Conservation (phyloP, 2,113 vertebrate species). For the Hipposideros armiger region DNA sequence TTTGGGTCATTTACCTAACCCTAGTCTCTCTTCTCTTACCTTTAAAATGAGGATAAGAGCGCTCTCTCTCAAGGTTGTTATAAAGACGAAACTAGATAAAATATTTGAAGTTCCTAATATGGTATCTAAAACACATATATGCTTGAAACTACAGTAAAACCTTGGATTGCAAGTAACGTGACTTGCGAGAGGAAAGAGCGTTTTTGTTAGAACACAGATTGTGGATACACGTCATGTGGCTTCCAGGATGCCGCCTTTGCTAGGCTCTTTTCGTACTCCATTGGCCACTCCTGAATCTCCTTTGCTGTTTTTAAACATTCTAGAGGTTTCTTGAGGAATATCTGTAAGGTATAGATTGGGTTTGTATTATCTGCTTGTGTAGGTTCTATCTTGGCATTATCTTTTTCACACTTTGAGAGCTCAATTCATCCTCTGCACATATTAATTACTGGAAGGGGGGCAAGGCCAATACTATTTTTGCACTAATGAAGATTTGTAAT, state of each 20-base stretch:
- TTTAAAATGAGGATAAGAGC: background rate
- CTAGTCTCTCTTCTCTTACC: background rate
- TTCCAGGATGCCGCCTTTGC: background rate
- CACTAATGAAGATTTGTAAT: slow-evolving; percentile 24
- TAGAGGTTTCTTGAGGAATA: background rate
- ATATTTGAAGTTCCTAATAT: background rate
- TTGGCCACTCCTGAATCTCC: background rate
- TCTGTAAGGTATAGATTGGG: background rate
- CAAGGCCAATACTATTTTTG: background rate
- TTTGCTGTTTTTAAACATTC: background rate
- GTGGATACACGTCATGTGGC: too few relatives aligned
- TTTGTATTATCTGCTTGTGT: background rate
- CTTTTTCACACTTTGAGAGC: background rate
- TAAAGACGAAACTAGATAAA: background rate
- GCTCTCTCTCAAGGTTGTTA: background rate
- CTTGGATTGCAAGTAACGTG: too few relatives aligned
- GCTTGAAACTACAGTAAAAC: background rate
- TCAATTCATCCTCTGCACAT: background rate
- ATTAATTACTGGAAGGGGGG: background rate
- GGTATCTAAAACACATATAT: background rate
- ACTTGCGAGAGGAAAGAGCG: background rate
- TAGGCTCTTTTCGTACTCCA: background rate
- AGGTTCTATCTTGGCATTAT: background rate
- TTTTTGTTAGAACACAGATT: background rate
- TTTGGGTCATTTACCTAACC: background rate